Evolutionary conservation across 2,888 invertebrate genomes (phyloP).

Genomic region (Parnassius apollo): DNA sequence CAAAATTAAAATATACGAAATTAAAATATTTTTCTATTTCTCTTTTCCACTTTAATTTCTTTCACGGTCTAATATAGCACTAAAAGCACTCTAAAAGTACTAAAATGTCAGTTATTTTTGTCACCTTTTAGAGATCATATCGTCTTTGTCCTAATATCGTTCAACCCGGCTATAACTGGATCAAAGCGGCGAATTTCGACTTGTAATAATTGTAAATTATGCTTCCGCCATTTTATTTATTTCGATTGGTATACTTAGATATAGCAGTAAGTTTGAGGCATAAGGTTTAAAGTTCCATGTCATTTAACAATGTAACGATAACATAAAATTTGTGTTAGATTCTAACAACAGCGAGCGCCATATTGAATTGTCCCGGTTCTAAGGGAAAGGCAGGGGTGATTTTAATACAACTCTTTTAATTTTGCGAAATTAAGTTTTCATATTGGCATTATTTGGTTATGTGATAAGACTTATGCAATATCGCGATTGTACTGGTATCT

Average conservation of each 20-base stretch:
- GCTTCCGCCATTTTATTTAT: conserved; percentile 33
- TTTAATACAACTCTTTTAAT: conserved; percentile 64
- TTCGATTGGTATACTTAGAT: conserved; percentile 4
- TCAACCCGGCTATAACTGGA: conserved; percentile 47
- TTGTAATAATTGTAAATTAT: conserved; percentile 58
- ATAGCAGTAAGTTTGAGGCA: conserved; percentile 8
- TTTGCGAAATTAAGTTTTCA: conserved; percentile 52
- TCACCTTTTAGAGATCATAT: conserved; percentile 11
- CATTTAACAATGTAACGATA: background rate
- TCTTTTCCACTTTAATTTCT: no score
- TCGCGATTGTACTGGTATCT: background rate
- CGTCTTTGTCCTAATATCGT: conserved; percentile 35
- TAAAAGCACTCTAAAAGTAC: conserved; percentile 11
- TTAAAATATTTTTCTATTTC: no score
- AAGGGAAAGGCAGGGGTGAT: conserved; percentile 35
- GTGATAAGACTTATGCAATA: conserved; percentile 39
- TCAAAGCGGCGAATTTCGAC: conserved; percentile 56
- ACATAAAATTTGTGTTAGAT: conserved; percentile 16
- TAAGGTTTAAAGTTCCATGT: conserved; percentile 29
- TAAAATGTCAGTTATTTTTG: conserved; percentile 10
- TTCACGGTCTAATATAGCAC: no score
- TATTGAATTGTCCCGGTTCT: conserved; percentile 40
- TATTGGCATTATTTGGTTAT: conserved; percentile 60
- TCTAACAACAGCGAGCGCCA: conserved; percentile 34
- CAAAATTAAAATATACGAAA: no score